Evolutionary conservation across 2,797 vertebrate genomes (phyloP).

Genomic region (Artibeus lituratus): DNA sequence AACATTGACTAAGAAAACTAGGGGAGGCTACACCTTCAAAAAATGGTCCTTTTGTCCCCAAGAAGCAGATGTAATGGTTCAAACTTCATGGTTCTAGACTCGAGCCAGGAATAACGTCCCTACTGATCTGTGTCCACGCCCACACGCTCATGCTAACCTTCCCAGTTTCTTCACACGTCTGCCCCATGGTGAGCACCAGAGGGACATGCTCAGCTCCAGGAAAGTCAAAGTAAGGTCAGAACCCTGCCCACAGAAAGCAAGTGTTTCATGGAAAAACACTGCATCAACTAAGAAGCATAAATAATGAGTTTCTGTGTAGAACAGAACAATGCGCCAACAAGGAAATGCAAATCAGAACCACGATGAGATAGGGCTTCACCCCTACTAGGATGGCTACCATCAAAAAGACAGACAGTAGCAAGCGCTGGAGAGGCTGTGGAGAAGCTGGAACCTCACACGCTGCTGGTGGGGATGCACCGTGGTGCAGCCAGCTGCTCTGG

Average conservation of each 20-base stretch:
- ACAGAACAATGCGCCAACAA: not conserved
- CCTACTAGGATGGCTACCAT: not conserved
- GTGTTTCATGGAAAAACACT: not conserved
- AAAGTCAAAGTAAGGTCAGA: not conserved
- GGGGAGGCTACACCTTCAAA: not conserved
- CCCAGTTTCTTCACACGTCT: not conserved
- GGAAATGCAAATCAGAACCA: not conserved
- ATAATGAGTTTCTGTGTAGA: not conserved
- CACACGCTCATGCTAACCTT: accelerated
- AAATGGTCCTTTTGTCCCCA: not conserved
- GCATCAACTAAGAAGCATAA: not conserved
- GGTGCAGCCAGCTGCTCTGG: not conserved
- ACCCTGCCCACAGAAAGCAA: not conserved
- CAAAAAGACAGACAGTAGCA: not conserved
- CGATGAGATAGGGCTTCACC: not conserved
- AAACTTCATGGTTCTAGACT: not conserved
- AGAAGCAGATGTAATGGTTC: not conserved
- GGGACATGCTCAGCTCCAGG: no score
- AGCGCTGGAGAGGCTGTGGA: not conserved
- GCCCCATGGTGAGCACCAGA: no score
- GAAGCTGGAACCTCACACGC: not conserved
- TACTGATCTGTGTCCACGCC: accelerated
- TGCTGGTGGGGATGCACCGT: not conserved
- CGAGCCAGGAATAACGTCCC: not conserved
- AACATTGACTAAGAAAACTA: not conserved